Base-by-base conservation (phyloP, 2,113 vertebrate genomes). In the Cyrtonyx montezumae region DNA sequence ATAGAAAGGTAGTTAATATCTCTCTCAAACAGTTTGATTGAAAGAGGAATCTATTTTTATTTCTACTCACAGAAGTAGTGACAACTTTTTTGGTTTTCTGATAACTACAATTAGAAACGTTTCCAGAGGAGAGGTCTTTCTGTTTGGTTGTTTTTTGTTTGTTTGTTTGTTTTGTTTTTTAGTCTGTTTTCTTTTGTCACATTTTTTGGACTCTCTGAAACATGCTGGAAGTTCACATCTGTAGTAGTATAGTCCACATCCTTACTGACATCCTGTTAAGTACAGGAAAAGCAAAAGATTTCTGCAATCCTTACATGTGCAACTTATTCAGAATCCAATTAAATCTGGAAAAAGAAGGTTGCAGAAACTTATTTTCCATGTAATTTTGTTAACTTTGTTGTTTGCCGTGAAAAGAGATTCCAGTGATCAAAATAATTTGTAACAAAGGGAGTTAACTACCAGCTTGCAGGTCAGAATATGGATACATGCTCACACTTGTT, bases 401-500 rank as follows among this genome's bases (percentile, higher is more conserved):
- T 56, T 71, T 56, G 10, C 7, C 26, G 23, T 8, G n/a, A 79
- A 70, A 34, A 77, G 36, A 68, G 19, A 9, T 4, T 84, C 21
- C 37, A 34, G 53, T 18, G 25, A 79, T 22, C 8, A 67, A 67
- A 78, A 75, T 26, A 42, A 65, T 46, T 42, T 42, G 8, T 77
- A 67, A 30, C 23, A 63, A 70, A 83, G 7, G 43, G 20, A 87
- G 21, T 6, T 6, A n/a, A 42, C 6, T 45, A 4, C 23, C 7
- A 6, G 9, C 18, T 80, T 69, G 20, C 19, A 45, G 28, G 61
- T 12, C 23, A 25, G 30, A 13, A 11, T 11, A 3, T 8, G 10
- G 17, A 23, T 11, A 8, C 1, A 4, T 11, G 13, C 5, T 20
- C 20, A 8, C 0, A 0, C 8, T 55, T 30, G 30, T n/a, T 21